phyloP scores from a whole-genome alignment of 1,140 invertebrate genomes.

The Diprion similis region DNA sequence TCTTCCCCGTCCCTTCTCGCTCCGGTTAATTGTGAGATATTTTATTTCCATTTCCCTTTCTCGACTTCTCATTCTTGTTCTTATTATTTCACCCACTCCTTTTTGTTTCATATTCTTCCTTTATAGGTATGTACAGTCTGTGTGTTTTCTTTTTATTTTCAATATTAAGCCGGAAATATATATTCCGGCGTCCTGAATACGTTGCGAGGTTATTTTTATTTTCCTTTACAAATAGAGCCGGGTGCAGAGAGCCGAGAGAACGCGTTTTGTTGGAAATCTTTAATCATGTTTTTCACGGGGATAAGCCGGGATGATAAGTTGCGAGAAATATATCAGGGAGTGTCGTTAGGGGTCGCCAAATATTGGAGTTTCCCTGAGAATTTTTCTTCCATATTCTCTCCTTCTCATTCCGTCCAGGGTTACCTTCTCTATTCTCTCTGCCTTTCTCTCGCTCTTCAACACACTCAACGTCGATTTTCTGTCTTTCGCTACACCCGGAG shows the following conservation, averaged over 20 bases:
- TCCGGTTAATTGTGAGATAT: too few relatives aligned
- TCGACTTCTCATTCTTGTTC: too few relatives aligned
- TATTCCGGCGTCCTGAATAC: neutral
- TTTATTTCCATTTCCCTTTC: too few relatives aligned
- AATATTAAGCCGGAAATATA: neutral
- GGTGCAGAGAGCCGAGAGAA: neutral
- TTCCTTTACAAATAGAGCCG: neutral
- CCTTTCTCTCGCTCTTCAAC: neutral
- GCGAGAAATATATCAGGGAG: slow-evolving; percentile 12
- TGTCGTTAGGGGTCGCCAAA: slow-evolving; percentile 17
- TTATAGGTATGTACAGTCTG: too few relatives aligned
- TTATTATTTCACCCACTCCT: too few relatives aligned
- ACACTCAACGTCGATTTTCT: neutral
- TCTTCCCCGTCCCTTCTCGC: too few relatives aligned
- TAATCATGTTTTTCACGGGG: slow-evolving; percentile 3
- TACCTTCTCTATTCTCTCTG: neutral
- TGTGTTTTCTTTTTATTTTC: too few relatives aligned
- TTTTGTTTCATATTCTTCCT: too few relatives aligned
- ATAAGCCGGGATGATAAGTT: slow-evolving; percentile 14
- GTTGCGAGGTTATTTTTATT: neutral
- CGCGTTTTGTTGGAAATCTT: slow-evolving; percentile 2
- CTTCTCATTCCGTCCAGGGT: neutral
- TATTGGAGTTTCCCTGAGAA: slow-evolving; percentile 14
- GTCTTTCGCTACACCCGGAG: neutral
- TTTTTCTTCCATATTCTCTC: neutral